Evolutionary conservation across 2,888 invertebrate species (phyloP).

Genomic region (Sphaerolaimus hirsutus): DNA sequence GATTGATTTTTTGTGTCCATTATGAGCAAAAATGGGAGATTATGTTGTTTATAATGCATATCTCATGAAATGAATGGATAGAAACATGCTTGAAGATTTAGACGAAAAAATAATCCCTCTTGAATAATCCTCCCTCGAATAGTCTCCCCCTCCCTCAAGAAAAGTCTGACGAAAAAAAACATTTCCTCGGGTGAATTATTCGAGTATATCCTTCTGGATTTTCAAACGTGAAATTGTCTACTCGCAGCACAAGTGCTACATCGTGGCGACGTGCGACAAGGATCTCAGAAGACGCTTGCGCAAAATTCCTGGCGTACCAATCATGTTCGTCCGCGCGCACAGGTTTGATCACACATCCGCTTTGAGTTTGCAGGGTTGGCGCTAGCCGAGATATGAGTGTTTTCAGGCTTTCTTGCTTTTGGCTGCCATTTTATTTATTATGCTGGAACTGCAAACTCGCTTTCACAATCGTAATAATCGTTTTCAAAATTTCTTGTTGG

Average conservation of each 20-base stretch:
- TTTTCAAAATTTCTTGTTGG: too few species aligned
- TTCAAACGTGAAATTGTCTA: neutral
- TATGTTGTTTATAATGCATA: too few species aligned
- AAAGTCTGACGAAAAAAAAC: too few species aligned
- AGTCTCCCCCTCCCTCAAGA: too few species aligned
- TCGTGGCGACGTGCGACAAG: conserved; percentile 94
- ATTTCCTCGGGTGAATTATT: too few species aligned
- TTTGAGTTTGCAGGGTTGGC: neutral
- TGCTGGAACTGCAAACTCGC: neutral
- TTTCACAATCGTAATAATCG: too few species aligned
- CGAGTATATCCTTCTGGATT: too few species aligned
- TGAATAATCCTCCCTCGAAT: too few species aligned
- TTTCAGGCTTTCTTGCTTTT: neutral
- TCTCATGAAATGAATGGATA: neutral
- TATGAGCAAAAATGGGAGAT: too few species aligned
- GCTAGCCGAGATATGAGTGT: neutral
- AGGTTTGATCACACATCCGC: conserved; percentile 32
- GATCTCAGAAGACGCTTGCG: conserved; percentile 78
- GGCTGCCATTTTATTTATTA: neutral
- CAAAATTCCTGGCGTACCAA: conserved; percentile 93
- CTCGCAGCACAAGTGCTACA: conserved; percentile 79
- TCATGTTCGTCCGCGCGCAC: conserved; percentile 82
- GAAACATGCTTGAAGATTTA: too few species aligned
- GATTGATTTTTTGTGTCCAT: too few species aligned
- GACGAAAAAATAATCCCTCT: too few species aligned